Percentiles rank a stretch among this genome's conserved stretches.
phyloP scores from a whole-genome alignment of 2,888 invertebrate genomes.

The Dryomyza anilis region DNA sequence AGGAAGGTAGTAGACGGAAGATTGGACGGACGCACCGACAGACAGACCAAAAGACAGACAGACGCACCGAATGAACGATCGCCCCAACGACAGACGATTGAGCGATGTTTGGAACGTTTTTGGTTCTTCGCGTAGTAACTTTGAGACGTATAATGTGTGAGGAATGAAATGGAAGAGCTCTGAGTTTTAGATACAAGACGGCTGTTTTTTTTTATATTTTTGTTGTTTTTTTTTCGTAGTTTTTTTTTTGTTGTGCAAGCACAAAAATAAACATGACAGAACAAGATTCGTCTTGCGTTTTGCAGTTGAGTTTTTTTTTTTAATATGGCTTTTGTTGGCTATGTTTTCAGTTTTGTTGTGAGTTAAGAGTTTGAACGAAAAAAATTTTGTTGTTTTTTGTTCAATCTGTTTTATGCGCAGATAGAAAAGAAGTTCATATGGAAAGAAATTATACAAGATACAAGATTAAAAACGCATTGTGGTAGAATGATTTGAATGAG shows the following conservation, averaged over 20 bases:
- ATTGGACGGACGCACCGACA: neutral
- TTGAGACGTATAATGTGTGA: too few relatives aligned
- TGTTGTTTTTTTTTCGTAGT: constrained; percentile 4
- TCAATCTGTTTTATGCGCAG: too few relatives aligned
- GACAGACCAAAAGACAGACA: neutral
- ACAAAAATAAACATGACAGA: constrained; percentile 40
- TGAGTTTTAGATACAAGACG: neutral
- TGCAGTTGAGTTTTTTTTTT: neutral
- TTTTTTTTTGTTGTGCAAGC: constrained; percentile 16
- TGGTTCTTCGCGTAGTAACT: too few relatives aligned
- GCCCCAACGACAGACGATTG: neutral
- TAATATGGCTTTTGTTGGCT: neutral
- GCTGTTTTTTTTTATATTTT: neutral
- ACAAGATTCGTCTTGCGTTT: constrained; percentile 37
- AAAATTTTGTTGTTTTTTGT: too few relatives aligned
- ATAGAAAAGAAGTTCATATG: too few relatives aligned
- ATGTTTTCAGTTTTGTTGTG: neutral
- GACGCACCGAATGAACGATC: neutral
- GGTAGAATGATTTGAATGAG: too few relatives aligned
- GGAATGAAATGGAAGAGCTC: neutral
- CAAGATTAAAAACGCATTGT: too few relatives aligned
- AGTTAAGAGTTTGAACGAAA: neutral
- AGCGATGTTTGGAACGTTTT: neutral
- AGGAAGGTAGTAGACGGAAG: neutral
- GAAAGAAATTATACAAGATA: too few relatives aligned